A percentile compares a stretch with the other conserved stretches of the same genome.
phyloP scores from a whole-genome alignment of 2,888 invertebrate species.

The Hemistola chrysoprasaria region DNA sequence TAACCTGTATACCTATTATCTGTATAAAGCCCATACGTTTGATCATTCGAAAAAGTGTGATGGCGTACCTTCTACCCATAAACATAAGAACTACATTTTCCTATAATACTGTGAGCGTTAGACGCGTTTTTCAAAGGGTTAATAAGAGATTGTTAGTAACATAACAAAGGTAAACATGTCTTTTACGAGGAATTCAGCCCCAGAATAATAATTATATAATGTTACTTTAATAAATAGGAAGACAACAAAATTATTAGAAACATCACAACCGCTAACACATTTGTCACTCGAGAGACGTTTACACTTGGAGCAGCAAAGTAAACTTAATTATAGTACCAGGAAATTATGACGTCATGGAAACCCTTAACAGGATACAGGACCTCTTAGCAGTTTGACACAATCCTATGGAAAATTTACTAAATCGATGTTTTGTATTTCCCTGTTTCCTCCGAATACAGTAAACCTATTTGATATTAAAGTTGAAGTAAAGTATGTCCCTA shows the following conservation, averaged over 20 bases:
- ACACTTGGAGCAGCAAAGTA: slow-evolving; percentile 47
- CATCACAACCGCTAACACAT: slow-evolving; percentile 72
- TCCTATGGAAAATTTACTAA: too few species aligned
- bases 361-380: too few species aligned
- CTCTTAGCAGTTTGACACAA: too few species aligned
- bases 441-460: too few species aligned
- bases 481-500: too few species aligned
- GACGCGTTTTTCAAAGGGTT: slow-evolving; percentile 38
- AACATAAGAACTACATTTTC: slow-evolving; percentile 34
- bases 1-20: too few species aligned
- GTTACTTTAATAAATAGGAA: slow-evolving; percentile 61
- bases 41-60: not conserved
- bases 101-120: slow-evolving; percentile 50
- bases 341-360: slow-evolving; percentile 12
- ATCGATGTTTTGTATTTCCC: too few species aligned
- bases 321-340: slow-evolving; percentile 30
- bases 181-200: slow-evolving; percentile 77
- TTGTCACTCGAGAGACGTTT: slow-evolving; percentile 45
- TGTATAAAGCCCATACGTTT: too few species aligned
- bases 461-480: too few species aligned
- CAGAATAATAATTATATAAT: slow-evolving; percentile 56
- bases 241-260: slow-evolving; percentile 62
- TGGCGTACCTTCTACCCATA: slow-evolving; percentile 10
- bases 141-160: slow-evolving; percentile 42
- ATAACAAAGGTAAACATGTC: slow-evolving; percentile 68